Base-by-base conservation (phyloP, 2,888 invertebrate genomes). In the Drosophila birchii region DNA sequence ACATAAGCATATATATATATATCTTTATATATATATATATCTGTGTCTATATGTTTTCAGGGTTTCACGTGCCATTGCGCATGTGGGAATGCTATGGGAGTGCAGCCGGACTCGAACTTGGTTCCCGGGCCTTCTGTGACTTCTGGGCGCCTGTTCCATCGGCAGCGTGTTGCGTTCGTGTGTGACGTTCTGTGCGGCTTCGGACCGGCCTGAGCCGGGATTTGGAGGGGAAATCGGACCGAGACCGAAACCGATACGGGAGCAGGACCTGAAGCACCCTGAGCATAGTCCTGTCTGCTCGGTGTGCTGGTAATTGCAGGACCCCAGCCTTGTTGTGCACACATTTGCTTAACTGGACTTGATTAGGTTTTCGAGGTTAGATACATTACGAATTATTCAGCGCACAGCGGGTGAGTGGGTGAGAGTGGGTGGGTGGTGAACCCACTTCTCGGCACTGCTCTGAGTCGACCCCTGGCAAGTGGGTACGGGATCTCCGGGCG, bases 101-200 rank as follows among this genome's bases (percentile, higher is more conserved):
- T 41, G 26, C 26, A 14, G 49, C 34, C 55, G 36, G 45, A 23
- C 69, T 39, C 44, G 51, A 36, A 36, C 23, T 36, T 9, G 51
- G 34, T 20, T 23, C 44, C 5, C 18, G 9, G 12, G 70, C 38
- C 16, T 34, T 11, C 20, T 56, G 26, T 8, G 45, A n/a, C 32
- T 79, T 70, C 88, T 90, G 91, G 32, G 71, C 88, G 91, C 90
- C 91, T 91, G 84, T 63, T 91, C 80, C 54, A 54, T 70, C 80
- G 79, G 89, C 91, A 89, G 90, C 91, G 91, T 80, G 70, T 88
- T 89, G 86, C 81, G 90, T 91, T 91, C 88, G 90, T 91, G 91
- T 91, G 91, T 90, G 91, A 91, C 91, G 91, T 90, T 89, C 84
- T 78, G 90, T 90, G 81, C 80, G 56, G 59, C 56, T 58, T 56